Percentiles rank a stretch among this genome's conserved stretches.
phyloP scores from a whole-genome alignment of 1,140 invertebrate genomes.

The Reticulitermes speratus region DNA sequence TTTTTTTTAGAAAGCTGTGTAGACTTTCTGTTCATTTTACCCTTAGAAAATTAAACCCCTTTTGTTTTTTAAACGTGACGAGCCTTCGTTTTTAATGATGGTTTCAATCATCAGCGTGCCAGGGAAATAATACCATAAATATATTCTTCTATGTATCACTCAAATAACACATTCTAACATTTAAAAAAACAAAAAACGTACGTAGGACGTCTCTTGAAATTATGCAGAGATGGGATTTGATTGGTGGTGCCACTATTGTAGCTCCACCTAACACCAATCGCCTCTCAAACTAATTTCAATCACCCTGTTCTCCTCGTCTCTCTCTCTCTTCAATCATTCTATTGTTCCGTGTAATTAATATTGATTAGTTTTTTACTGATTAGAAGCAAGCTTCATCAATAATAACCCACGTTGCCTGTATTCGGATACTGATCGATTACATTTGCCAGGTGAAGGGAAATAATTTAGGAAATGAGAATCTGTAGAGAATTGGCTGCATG shows the following conservation, averaged over 20 bases:
- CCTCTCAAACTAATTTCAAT: conserved; percentile 16
- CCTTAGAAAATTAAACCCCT: not conserved
- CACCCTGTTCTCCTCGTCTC: not conserved
- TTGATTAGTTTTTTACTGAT: conserved; percentile 17
- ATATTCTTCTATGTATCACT: not conserved
- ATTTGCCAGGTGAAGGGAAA: conserved; percentile 8
- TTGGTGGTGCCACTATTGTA: not conserved
- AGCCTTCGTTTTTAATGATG: not conserved
- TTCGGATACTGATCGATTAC: conserved; percentile 15
- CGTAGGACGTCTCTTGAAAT: not conserved
- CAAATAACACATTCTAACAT: conserved; percentile 16
- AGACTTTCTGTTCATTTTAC: not conserved
- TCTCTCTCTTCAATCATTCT: conserved; percentile 18
- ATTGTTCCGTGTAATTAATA: conserved; percentile 19
- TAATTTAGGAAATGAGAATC: conserved; percentile 19
- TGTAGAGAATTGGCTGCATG: not conserved
- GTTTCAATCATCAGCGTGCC: not conserved
- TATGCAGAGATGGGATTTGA: conserved; percentile 10
- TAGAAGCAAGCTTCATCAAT: conserved; percentile 7
- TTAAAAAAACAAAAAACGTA: not conserved
- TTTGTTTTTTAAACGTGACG: conserved; percentile 12
- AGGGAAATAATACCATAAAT: not conserved
- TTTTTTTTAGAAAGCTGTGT: not conserved
- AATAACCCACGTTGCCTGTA: conserved; percentile 1
- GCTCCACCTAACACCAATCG: not conserved